Evolutionary conservation across 35 echinoderm and acorn worm genomes (phyloP).

Genomic region (Chiridota heheva): DNA sequence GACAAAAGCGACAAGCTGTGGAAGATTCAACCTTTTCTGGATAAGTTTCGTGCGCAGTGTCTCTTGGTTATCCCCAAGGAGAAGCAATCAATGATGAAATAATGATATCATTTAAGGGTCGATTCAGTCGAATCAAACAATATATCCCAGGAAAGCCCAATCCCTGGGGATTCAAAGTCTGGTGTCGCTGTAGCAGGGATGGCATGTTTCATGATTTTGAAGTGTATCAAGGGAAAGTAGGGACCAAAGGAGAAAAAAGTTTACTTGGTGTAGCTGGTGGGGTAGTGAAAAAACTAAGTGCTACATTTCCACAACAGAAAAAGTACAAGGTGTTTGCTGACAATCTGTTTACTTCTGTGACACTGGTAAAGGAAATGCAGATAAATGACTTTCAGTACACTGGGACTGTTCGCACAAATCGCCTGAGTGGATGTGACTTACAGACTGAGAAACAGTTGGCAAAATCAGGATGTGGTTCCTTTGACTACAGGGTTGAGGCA

Average conservation of each 20-base stretch:
- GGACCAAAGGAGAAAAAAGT: not conserved
- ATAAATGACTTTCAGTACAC: constrained; percentile 7
- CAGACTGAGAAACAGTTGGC: not conserved
- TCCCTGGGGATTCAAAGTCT: constrained; percentile 34
- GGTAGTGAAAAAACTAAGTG: constrained; percentile 11
- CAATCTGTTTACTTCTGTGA: constrained; percentile 11
- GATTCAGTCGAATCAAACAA: constrained; percentile 11
- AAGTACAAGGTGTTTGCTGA: constrained; percentile 10
- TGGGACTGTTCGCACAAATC: constrained; percentile 17
- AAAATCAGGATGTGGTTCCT: not conserved
- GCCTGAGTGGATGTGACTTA: not conserved
- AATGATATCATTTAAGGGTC: constrained; percentile 6
- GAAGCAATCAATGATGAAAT: constrained; percentile 27
- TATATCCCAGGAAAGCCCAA: constrained; percentile 15
- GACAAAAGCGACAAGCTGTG: constrained; percentile 23
- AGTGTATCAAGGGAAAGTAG: constrained; percentile 26
- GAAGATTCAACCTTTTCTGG: constrained; percentile 24
- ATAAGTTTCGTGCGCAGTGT: constrained; percentile 5
- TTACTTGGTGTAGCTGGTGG: not conserved
- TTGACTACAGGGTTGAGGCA: not conserved
- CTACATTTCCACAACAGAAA: constrained; percentile 5
- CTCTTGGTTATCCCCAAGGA: constrained; percentile 1
- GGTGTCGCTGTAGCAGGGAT: not conserved
- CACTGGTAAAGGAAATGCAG: constrained; percentile 4
- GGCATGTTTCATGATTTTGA: constrained; percentile 41